Percentiles rank a stretch among this genome's conserved stretches.
Evolutionary conservation across 30 jellyfish, hydroid and myxozoan species (phyloP).

Genomic region (Chrysaora quinquecirrha): DNA sequence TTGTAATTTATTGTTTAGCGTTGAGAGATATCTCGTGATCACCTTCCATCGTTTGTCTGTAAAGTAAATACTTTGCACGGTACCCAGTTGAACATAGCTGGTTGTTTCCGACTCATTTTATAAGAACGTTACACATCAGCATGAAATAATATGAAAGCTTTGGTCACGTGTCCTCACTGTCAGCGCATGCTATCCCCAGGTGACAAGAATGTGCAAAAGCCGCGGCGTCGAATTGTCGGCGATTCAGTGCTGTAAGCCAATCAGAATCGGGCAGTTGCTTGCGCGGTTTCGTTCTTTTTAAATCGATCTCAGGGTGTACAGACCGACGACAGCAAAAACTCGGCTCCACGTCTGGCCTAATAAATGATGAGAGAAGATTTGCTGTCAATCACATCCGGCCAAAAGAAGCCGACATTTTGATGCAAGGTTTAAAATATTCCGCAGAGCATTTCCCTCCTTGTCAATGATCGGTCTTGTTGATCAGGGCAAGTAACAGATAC

Average conservation of each 20-base stretch:
- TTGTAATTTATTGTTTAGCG: no score
- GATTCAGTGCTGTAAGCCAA: background rate
- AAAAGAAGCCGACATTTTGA: conserved; percentile 50
- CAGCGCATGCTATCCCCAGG: conserved; percentile 27
- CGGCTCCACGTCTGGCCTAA: conserved; percentile 74
- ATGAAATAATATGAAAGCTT: background rate
- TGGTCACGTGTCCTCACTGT: conserved; percentile 10
- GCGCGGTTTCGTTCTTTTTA: conserved; percentile 9
- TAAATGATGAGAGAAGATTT: conserved; percentile 56
- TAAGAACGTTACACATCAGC: conserved; percentile 6
- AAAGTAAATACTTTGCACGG: background rate
- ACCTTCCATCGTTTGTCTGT: background rate
- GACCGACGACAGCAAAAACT: conserved; percentile 61
- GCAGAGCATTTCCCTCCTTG: conserved; percentile 28
- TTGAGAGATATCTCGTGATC: no score
- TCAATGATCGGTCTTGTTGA: background rate
- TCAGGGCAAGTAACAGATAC: background rate
- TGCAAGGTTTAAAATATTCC: conserved; percentile 24
- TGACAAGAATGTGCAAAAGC: conserved; percentile 22
- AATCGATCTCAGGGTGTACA: conserved; percentile 9
- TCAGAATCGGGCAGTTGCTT: background rate
- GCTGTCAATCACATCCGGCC: conserved; percentile 56
- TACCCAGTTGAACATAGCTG: background rate
- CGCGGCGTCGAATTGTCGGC: conserved; percentile 22
- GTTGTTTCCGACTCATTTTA: conserved; percentile 3